Percentiles rank a stretch among this genome's conserved stretches.
phyloP scores from a whole-genome alignment of 2,113 vertebrate genomes.

The Cebidichthys violaceus region DNA sequence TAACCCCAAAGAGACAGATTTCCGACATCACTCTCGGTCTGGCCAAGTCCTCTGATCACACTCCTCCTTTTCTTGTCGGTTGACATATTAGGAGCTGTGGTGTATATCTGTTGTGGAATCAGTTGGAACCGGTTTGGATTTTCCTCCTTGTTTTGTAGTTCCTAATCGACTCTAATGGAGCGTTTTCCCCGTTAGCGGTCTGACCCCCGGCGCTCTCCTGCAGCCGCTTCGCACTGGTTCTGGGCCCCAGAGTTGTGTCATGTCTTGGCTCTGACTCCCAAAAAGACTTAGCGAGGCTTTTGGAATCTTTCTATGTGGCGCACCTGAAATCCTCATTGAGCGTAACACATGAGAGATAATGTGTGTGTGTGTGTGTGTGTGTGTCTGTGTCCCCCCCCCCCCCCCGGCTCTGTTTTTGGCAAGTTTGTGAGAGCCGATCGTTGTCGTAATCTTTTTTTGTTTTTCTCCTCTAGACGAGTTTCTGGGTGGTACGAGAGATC shows the following conservation, averaged over 20 bases:
- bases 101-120: conserved; percentile 54
- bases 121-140: conserved; percentile 18
- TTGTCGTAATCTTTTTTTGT: conserved; percentile 8
- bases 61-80: neutral
- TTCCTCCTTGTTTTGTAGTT: conserved; percentile 50
- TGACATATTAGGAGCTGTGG: conserved; percentile 39
- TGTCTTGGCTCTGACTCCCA: conserved; percentile 27
- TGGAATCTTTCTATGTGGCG: neutral
- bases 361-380: no score
- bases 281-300: conserved; percentile 25
- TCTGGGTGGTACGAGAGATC: conserved; percentile 99
- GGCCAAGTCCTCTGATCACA: conserved; percentile 41
- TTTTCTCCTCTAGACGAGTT: conserved; percentile 89
- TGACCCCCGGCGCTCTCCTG: neutral
- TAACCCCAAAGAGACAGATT: conserved; percentile 62
- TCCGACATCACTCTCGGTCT: conserved; percentile 57
- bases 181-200: conserved; percentile 16
- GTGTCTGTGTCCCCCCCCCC: no score
- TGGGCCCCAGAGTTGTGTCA: conserved; percentile 22
- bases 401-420: conserved; percentile 11
- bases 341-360: neutral
- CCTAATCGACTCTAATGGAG: conserved; percentile 34
- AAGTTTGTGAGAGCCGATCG: neutral
- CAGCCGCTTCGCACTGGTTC: neutral
- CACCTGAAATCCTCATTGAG: conserved; percentile 28